phyloP scores from a whole-genome alignment of 2,113 vertebrate genomes.

The Megaceryle torquata region DNA sequence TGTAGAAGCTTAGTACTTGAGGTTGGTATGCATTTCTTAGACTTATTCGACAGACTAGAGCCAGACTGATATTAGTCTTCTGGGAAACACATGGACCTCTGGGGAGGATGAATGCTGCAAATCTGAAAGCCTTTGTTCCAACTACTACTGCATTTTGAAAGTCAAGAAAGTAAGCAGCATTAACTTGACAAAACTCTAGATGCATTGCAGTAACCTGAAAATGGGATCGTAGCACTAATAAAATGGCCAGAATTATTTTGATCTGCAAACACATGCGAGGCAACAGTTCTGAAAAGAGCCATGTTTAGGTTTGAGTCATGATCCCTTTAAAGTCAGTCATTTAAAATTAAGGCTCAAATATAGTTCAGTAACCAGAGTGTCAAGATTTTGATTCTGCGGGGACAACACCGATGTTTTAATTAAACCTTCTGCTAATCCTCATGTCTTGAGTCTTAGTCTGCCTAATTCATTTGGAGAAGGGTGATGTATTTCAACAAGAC shows the following conservation, averaged over 20 bases:
- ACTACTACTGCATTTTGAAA: background rate
- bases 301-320: background rate
- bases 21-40: background rate
- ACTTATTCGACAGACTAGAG: background rate
- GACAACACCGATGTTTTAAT: conserved; percentile 48
- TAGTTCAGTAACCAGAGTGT: background rate
- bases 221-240: background rate
- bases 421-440: conserved; percentile 54
- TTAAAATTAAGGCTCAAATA: conserved; percentile 31
- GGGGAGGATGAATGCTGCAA: background rate
- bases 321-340: background rate
- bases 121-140: background rate
- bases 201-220: background rate
- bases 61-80: background rate
- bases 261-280: background rate
- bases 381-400: conserved; percentile 48
- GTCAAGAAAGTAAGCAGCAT: background rate
- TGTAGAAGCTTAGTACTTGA: background rate
- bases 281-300: background rate
- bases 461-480: conserved; percentile 4
- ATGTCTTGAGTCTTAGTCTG: background rate
- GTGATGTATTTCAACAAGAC: conserved; percentile 11
- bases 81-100: background rate
- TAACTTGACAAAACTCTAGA: background rate
- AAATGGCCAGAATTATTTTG: background rate